Evolutionary conservation across 2,888 invertebrate genomes (phyloP).

Genomic region (Micropterix aruncella): DNA sequence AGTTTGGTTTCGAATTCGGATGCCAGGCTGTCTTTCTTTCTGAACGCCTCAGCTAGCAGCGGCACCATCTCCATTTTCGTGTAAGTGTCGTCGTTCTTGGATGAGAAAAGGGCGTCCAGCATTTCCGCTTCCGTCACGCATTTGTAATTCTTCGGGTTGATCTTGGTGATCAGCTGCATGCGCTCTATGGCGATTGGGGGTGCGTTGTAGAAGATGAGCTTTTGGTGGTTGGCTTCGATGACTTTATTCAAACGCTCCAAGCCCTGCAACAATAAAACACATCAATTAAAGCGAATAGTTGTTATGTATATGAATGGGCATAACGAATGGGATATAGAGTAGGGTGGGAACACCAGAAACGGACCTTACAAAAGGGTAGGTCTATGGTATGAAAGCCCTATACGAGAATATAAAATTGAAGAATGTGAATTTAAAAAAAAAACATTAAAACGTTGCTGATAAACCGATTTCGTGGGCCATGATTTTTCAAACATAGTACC

Average conservation of each 20-base stretch:
- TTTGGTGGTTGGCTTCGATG: conserved; percentile 32
- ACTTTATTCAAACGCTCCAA: conserved; percentile 41
- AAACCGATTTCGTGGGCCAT: too few species aligned
- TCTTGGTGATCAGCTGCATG: conserved; percentile 8
- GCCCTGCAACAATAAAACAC: conserved; percentile 26
- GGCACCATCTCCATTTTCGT: conserved; percentile 10
- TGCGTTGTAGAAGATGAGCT: conserved; percentile 34
- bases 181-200: conserved; percentile 15
- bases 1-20: conserved; percentile 6
- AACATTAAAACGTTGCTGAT: too few species aligned
- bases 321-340: too few species aligned
- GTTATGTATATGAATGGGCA: too few species aligned
- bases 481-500: too few species aligned
- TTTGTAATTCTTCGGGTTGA: conserved; percentile 10
- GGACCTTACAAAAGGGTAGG: too few species aligned
- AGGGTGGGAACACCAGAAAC: too few species aligned
- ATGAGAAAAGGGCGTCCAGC: conserved; percentile 10
- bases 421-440: too few species aligned
- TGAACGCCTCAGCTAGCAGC: conserved; percentile 10
- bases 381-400: too few species aligned
- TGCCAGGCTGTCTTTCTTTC: conserved; percentile 11
- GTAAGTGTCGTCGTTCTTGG: conserved; percentile 8
- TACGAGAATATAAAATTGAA: too few species aligned
- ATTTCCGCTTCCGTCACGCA: conserved; percentile 10
- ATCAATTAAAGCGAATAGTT: too few species aligned